These are phyloP conservation scores for Spermophilus dauricus DNA, from an alignment of 2,113 vertebrate species.

Conservation along the genomic window DNA sequence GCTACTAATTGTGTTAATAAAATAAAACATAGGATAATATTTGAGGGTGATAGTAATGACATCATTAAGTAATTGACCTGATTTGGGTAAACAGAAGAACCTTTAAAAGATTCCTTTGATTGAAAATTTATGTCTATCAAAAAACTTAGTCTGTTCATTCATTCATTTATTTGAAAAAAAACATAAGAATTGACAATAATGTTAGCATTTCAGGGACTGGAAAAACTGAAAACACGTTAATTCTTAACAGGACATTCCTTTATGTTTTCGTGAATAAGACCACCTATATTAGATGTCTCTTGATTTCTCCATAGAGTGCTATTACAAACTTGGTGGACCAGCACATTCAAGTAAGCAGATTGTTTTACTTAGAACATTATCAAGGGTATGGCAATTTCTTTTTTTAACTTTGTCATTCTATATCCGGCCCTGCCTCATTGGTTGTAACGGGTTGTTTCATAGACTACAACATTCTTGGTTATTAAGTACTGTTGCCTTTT, in stretches of 20 bases:
- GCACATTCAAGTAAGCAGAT: neutral
- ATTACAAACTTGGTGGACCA: neutral
- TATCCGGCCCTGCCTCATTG: slow-evolving; percentile 65
- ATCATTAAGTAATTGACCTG: neutral
- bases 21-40: neutral
- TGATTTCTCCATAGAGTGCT: neutral
- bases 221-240: too few relatives aligned
- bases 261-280: slow-evolving; percentile 8
- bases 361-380: neutral
- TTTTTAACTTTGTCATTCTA: slow-evolving; percentile 64
- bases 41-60: neutral
- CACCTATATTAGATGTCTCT: neutral
- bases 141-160: too few relatives aligned
- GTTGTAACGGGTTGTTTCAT: slow-evolving; percentile 72
- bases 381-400: neutral
- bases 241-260: neutral
- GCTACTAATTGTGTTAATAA: neutral
- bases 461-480: slow-evolving; percentile 62
- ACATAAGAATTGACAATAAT: neutral
- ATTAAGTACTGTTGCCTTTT: slow-evolving; percentile 80
- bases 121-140: too few relatives aligned
- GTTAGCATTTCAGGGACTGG: too few relatives aligned
- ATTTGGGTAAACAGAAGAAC: too few relatives aligned
- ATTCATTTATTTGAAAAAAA: neutral
- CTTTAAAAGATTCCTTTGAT: too few relatives aligned